phyloP scores from a whole-genome alignment of 2,888 invertebrate genomes.

The Archips xylosteana region DNA sequence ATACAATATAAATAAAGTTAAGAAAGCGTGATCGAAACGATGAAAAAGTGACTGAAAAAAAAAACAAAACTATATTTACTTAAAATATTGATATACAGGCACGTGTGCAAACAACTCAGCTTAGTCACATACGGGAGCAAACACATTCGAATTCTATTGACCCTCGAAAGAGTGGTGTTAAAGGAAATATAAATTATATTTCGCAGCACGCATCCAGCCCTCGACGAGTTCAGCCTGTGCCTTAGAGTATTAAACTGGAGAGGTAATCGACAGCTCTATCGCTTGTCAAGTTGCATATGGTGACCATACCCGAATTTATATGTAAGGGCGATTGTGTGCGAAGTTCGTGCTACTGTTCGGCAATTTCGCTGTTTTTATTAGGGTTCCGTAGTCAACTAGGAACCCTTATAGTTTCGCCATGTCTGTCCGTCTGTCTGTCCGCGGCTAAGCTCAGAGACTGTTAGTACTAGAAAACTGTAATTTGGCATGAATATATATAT shows the following conservation, averaged over 20 bases:
- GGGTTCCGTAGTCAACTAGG: too few species aligned
- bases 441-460: too few species aligned
- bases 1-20: not conserved
- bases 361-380: too few species aligned
- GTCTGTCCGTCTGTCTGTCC: too few species aligned
- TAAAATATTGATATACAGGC: not conserved
- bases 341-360: too few species aligned
- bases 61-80: not conserved
- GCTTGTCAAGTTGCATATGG: too few species aligned
- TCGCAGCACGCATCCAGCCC: slow-evolving; percentile 52
- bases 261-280: not conserved
- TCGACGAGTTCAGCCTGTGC: slow-evolving; percentile 37
- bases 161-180: slow-evolving; percentile 48
- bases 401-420: too few species aligned
- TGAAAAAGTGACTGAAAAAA: not conserved
- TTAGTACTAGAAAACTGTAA: too few species aligned
- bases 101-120: slow-evolving; percentile 16
- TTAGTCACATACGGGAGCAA: slow-evolving; percentile 39
- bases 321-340: too few species aligned
- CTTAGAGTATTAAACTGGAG: not conserved
- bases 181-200: slow-evolving; percentile 57
- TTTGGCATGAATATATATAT: too few species aligned
- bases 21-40: too few species aligned
- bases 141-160: slow-evolving; percentile 48
- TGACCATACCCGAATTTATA: too few species aligned